These are phyloP conservation scores for Phyllotis vaccarum DNA, from an alignment of 2,797 vertebrate genomes.

Conservation along the genomic window DNA sequence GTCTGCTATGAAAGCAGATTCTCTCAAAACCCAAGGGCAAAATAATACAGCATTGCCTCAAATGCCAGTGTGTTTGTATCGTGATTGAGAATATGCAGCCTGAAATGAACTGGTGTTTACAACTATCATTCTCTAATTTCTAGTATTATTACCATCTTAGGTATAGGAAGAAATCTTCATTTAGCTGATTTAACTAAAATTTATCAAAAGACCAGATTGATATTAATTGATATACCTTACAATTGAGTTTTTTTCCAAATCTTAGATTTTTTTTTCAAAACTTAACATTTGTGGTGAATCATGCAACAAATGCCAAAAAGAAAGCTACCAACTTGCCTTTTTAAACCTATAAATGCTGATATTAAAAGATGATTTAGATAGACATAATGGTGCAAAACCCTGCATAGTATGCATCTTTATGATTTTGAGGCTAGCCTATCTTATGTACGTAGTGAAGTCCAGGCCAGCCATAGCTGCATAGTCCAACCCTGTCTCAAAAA, in stretches of 20 bases:
- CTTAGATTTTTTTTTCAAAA: background rate
- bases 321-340: background rate
- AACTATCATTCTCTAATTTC: background rate
- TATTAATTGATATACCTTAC: background rate
- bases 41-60: background rate
- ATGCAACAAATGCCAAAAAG: background rate
- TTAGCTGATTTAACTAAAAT: background rate
- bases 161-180: background rate
- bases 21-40: background rate
- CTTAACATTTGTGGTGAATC: background rate
- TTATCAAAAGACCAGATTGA: background rate
- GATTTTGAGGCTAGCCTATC: background rate
- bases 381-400: background rate
- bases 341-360: background rate
- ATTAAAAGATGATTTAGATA: background rate
- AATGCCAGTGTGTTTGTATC: background rate
- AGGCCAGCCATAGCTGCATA: background rate
- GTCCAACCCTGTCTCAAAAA: background rate
- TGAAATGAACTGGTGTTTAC: background rate
- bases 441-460: background rate
- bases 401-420: background rate
- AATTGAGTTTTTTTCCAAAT: background rate
- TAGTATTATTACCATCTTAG: accelerated
- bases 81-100: background rate
- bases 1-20: constrained; percentile 1